Base-by-base conservation (phyloP, 2,113 vertebrate genomes). In the Oryzias woworae region DNA sequence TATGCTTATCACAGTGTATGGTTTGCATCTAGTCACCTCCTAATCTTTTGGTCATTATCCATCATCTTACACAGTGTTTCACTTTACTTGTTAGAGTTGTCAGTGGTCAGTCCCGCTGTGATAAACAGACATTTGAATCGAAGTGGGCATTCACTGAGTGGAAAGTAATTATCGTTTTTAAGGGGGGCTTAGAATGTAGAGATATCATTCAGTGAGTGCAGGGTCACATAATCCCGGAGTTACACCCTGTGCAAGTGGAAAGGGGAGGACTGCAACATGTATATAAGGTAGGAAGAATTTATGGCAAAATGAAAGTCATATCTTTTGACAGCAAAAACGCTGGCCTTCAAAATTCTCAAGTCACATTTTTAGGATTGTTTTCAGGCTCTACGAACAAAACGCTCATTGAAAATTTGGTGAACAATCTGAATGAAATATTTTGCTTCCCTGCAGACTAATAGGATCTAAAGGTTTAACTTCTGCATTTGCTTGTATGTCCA, bases 221-320 rank as follows among this genome's bases (percentile, higher is more conserved):
- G 70, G 95, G 96, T 74, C 94, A 95, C 72, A 90, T 97, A 70
- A 88, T 92, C 62, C 55, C 97, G 83, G 94, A 92, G 94, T 76
- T 97, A 97, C 36, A 93, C 92, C 47, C 83, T 31, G 83, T 98
- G 74, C 85, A 93, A 0, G 93, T 92, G 77, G 89, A 87, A 52
- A 72, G 71, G 58, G 94, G 87, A 72, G 60, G 94, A 86, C 20
- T 85, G 92, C 72, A 88, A 79, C 56, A 82, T 98, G 65, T 92
- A 96, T 58, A 87, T 98, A 85, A 94, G 94, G 95, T 95, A 28
- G 58, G 54, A 68, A 53, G 22, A 24, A 36, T 50, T 16, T 1
- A 53, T 42, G 10, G 43, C 58, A 48, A 20, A 48, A 20, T 3
- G 16, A 47, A 47, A n/a, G 16, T 7, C 15, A 47, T 3, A 17